Evolutionary conservation across 64 coral and sea anemone genomes (phyloP).

Genomic region (Porites lutea): DNA sequence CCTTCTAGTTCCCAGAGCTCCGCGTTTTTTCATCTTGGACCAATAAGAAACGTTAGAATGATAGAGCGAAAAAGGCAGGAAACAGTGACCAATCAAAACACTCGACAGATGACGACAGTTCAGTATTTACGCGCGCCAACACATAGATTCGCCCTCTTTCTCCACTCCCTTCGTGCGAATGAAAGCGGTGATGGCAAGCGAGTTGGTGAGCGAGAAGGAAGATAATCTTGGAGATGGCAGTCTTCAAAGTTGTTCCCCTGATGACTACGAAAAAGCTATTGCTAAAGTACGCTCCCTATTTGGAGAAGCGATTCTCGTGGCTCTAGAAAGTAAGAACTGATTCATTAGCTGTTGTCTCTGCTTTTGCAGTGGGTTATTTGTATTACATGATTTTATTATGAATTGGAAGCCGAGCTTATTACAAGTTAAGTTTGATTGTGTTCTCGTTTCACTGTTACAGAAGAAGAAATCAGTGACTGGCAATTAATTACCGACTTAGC

Average conservation of each 20-base stretch:
- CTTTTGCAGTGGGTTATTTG: too few species aligned
- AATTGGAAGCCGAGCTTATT: neutral
- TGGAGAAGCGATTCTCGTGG: conserved; percentile 35
- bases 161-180: neutral
- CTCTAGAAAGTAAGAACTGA: conserved; percentile 10
- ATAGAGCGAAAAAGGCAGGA: conserved; percentile 36
- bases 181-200: conserved; percentile 32
- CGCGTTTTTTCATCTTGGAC: neutral
- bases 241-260: conserved; percentile 7
- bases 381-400: too few species aligned
- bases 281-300: conserved; percentile 43
- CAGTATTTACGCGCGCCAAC: conserved; percentile 19
- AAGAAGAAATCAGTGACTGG: conserved; percentile 35
- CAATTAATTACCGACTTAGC: conserved; percentile 11
- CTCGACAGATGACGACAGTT: conserved; percentile 40
- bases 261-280: conserved; percentile 34
- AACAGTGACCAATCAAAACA: conserved; percentile 39
- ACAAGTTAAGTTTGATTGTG: neutral
- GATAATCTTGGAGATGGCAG: conserved; percentile 4
- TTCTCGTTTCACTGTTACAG: conserved; percentile 36
- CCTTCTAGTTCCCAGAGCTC: neutral
- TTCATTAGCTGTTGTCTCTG: too few species aligned
- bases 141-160: neutral
- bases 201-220: conserved; percentile 37
- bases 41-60: conserved; percentile 14